Evolutionary conservation across 2,888 invertebrate genomes (phyloP), one percentile per base, ranked within the genome.

Genomic region (Globia sparganii): DNA sequence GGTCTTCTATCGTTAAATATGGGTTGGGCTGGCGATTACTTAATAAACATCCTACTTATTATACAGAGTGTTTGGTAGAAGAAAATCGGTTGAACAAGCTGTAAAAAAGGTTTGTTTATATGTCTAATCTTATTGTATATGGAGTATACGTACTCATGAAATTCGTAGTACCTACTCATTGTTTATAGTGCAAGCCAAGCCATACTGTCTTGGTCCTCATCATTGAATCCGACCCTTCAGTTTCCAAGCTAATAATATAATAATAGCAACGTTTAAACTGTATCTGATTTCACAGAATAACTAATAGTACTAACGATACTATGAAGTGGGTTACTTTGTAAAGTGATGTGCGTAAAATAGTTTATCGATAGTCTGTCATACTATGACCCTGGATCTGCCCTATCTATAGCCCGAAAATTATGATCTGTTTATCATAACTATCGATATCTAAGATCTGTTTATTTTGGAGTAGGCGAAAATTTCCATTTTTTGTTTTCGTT

Each of bases 361-460:
- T 77, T 53, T 77, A 80, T 83, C 46, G 65, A 77, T 80, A 70
- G 34, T 78, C 49, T 53, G 62, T 69, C 69, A 68, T 68, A 49
- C 5, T 56, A n/a, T 53, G 8, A 9, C 65, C 83, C 77, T 40
- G 56, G 15, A 3, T n/a, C 56, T 15, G 31, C 37, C 68, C 59
- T 80, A 80, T 70, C 66, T 77, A 31, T 70, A 28, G 4, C 9
- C 4, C 15, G 43, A n/a, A n/a, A n/a, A n/a, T n/a, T 59, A 69
- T 59, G 8, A 69, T 61, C 11, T 70, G 46, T 77, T 83, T 61
- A 31, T 56, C 40, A 43, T 68, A 49, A 58, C 40, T 34, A 28
- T 53, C 37, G 83, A 69, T 76, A 43, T 81, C 28, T 56, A 56
- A 56, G 43, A n/a, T n/a, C 9, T 53, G 25, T 49, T 62, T 53